A percentile compares a stretch with the other conserved stretches of the same genome.
Conservation (phyloP, 1,140 invertebrate genomes). For the Phenacoccus solenopsis region DNA sequence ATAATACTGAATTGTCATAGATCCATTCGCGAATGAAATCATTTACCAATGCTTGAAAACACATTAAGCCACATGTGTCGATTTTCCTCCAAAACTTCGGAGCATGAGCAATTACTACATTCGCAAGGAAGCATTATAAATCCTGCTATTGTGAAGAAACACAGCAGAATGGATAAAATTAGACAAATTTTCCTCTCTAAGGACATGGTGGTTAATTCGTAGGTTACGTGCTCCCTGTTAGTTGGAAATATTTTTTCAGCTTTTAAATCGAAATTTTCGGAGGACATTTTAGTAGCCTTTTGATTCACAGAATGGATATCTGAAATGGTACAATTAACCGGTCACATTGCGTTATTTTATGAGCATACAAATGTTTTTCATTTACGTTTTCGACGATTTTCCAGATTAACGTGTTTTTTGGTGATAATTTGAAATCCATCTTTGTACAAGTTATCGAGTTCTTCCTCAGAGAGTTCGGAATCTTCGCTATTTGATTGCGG, state of each 20-base stretch:
- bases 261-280: not conserved
- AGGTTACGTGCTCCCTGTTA: not conserved
- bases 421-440: slow-evolving; percentile 12
- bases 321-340: not conserved
- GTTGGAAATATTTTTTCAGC: not conserved
- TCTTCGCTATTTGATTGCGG: not conserved
- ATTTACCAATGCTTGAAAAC: not conserved
- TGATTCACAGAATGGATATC: not conserved
- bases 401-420: not conserved
- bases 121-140: not conserved
- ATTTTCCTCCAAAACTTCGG: not conserved
- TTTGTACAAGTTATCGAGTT: not conserved
- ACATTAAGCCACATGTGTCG: not conserved
- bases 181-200: not conserved
- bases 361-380: not conserved
- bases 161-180: not conserved
- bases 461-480: not conserved
- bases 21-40: not conserved
- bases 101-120: not conserved
- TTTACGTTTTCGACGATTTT: not conserved
- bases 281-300: not conserved
- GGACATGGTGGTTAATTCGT: not conserved
- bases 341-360: not conserved
- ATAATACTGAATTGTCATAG: not conserved
- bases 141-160: not conserved